A percentile compares a stretch with the other conserved stretches of the same genome.
These are phyloP conservation scores for Panagrolaimus sp. DNA, from an alignment of 1,140 invertebrate genomes.

Conservation along the genomic window DNA sequence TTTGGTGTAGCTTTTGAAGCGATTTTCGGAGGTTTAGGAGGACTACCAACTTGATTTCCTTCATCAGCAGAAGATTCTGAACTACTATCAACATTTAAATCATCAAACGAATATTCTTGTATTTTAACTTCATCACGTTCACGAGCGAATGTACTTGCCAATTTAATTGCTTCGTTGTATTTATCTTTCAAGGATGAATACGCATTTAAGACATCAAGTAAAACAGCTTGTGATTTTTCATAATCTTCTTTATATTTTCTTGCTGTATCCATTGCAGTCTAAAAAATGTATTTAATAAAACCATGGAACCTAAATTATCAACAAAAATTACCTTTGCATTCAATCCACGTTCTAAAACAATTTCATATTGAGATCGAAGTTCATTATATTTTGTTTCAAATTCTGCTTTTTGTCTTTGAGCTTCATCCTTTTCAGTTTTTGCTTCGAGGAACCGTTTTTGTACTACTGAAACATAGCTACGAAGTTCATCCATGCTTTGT, in stretches of 20 bases:
- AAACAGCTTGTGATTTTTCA: not conserved
- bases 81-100: not conserved
- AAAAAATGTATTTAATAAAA: not conserved
- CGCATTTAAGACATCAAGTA: not conserved
- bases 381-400: conserved; percentile 7
- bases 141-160: not conserved
- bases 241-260: not conserved
- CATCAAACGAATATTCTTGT: too few relatives aligned
- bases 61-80: not conserved
- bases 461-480: not conserved
- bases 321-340: not conserved
- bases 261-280: not conserved
- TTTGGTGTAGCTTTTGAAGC: not conserved
- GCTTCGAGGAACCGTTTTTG: not conserved
- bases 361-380: not conserved
- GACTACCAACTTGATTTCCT: not conserved
- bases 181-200: not conserved
- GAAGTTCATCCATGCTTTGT: not conserved
- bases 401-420: not conserved
- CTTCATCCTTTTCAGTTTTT: not conserved
- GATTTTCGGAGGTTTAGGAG: not conserved
- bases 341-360: not conserved
- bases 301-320: too few relatives aligned
- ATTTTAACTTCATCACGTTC: not conserved
- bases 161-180: conserved; percentile 1